Evolutionary conservation across 2,113 vertebrate genomes (phyloP), one percentile per base, ranked within the genome.

Genomic region (Cryptotis parvus): DNA sequence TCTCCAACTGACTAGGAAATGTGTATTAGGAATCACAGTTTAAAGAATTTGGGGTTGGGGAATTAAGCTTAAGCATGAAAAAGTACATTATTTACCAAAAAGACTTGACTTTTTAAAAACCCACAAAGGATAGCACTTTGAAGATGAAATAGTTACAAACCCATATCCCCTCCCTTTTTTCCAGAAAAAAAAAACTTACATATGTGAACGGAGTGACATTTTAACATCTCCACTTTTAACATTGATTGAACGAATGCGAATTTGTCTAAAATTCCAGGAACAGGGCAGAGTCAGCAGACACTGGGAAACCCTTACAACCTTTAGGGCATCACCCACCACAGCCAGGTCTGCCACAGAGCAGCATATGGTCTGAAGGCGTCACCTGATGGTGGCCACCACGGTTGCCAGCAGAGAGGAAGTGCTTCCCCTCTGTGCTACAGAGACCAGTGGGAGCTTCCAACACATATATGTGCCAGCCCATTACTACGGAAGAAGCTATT

Each of bases 281-380:
- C 93, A 95, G 70, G 73, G 22, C 5, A 90, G 68, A 81, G 94
- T 45, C 94, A 91, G 82, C 95, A 91, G 63, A 29, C 27, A 31
- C 91, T 3, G 70, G 6, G 11, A 3, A 84, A 78, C 22, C 73
- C 31, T 73, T 95, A 16, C 94, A 29, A 79, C 2, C 6, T 89
- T 93, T 6, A 4, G 20, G 18, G 55, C 55, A 22, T 20, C 22
- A 58, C 55, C 55, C 24, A 58, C 55, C 24, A 58, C 20, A 22
- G 55, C 55, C 55, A 58, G 18, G 16, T 14, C 49, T 52, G 49
- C 49, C 49, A 58, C 20, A 20, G 24, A 58, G 55, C 8, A 4
- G 20, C 18, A 58, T 22, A 18, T 58, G 55, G 18, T 24, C 55
- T 58, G 22, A 24, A 24, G 22, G 20, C 18, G 24, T 58, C 18